Conservation (phyloP, 1,140 invertebrate genomes). For the Triops cancriformis region DNA sequence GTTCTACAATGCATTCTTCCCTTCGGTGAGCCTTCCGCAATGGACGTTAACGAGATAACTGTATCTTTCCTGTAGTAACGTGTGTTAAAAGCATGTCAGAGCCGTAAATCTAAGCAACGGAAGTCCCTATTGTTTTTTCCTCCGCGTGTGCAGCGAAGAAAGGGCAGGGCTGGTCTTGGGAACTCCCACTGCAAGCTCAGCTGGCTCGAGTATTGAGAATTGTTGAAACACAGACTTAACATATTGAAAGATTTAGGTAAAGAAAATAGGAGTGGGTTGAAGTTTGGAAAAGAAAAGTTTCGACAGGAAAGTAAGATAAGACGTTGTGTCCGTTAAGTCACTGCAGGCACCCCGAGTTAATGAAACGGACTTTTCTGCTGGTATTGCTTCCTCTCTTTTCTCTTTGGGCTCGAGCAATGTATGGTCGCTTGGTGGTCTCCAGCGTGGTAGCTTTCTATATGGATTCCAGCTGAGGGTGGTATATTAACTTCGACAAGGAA, state of each 20-base stretch:
- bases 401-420: not conserved
- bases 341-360: not conserved
- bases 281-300: not conserved
- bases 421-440: not conserved
- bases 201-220: too few species aligned
- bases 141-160: too few species aligned
- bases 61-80: not conserved
- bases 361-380: not conserved
- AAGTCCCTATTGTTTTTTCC: not conserved
- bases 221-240: too few species aligned
- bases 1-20: too few species aligned
- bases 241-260: too few species aligned
- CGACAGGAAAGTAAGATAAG: conserved; percentile 10
- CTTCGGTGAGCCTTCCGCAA: not conserved
- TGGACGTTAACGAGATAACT: not conserved
- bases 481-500: not conserved
- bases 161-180: too few species aligned
- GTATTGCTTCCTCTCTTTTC: not conserved
- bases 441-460: not conserved
- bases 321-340: conserved; percentile 2
- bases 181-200: too few species aligned
- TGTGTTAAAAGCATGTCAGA: not conserved
- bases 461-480: not conserved
- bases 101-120: not conserved
- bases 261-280: not conserved